Percentiles rank a stretch among this genome's conserved stretches.
Evolutionary conservation across 2,113 vertebrate species (phyloP).

Genomic region (Corythoichthys haematopterus): DNA sequence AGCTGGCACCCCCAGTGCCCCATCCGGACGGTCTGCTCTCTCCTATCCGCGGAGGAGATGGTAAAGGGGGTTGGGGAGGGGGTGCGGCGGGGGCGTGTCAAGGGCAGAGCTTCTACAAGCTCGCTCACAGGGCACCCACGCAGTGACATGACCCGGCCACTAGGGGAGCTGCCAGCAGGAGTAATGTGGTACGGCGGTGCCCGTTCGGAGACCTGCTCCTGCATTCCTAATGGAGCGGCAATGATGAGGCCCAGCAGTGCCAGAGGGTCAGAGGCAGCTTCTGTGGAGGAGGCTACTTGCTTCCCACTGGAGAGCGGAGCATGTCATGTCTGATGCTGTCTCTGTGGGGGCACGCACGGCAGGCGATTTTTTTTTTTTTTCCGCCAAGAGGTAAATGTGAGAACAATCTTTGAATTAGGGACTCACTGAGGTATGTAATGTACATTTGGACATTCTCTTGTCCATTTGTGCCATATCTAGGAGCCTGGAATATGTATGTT

Average conservation of each 20-base stretch:
- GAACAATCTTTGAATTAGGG: conserved; percentile 34
- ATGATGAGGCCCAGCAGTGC: conserved; percentile 73
- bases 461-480: neutral
- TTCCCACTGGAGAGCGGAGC: conserved; percentile 57
- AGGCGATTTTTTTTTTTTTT: conserved; percentile 16
- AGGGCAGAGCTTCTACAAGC: conserved; percentile 74
- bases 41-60: conserved; percentile 48
- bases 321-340: conserved; percentile 70
- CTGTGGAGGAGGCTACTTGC: conserved; percentile 62
- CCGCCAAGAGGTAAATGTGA: conserved; percentile 51
- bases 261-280: conserved; percentile 73
- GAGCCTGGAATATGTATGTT: neutral
- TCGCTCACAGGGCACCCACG: conserved; percentile 76
- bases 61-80: neutral
- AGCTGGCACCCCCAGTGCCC: conserved; percentile 74
- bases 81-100: conserved; percentile 61
- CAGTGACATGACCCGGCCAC: conserved; percentile 74
- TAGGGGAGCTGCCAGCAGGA: conserved; percentile 70
- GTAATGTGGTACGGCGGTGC: conserved; percentile 66
- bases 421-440: conserved; percentile 21
- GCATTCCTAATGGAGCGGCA: conserved; percentile 73
- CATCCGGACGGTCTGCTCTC: conserved; percentile 70
- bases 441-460: conserved; percentile 15
- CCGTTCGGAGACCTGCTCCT: conserved; percentile 65
- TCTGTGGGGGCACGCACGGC: conserved; percentile 49